A percentile compares a stretch with the other conserved stretches of the same genome.
These are phyloP conservation scores for Ambastaia sidthimunki DNA, from an alignment of 2,797 vertebrate genomes.

Conservation along the genomic window DNA sequence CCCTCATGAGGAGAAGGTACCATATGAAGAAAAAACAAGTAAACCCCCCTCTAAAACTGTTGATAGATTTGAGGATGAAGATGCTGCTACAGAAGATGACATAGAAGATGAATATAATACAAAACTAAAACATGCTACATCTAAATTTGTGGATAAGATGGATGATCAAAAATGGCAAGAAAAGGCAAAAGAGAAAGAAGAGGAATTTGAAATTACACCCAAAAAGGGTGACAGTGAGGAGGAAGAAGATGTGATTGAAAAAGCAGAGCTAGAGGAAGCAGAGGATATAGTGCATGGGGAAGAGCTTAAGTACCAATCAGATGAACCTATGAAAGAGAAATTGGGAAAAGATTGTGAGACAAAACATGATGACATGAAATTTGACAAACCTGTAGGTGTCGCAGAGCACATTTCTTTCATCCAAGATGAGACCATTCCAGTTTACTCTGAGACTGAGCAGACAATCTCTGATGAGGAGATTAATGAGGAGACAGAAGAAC, in stretches of 20 bases:
- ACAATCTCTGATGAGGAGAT: conserved; percentile 98
- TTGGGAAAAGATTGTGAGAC: conserved; percentile 69
- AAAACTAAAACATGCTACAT: conserved; percentile 52
- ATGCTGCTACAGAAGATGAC: conserved; percentile 60
- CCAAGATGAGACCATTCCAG: conserved; percentile 97
- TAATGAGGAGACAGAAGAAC: conserved; percentile 92
- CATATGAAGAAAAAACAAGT: conserved; percentile 56
- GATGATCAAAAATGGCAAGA: conserved; percentile 69
- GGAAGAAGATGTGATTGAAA: conserved; percentile 90
- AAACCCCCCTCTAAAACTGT: conserved; percentile 59
- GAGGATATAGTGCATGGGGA: conserved; percentile 80
- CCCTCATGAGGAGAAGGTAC: conserved; percentile 65
- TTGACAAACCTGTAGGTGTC: conserved; percentile 64
- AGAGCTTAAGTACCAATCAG: conserved; percentile 79
- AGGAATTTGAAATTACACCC: conserved; percentile 73
- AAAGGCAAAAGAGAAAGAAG: conserved; percentile 74
- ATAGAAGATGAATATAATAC: conserved; percentile 64
- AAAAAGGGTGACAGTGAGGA: conserved; percentile 85
- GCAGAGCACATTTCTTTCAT: conserved; percentile 92
- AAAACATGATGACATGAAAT: conserved; percentile 65
- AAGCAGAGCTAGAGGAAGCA: conserved; percentile 91
- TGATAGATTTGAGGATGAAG: conserved; percentile 67
- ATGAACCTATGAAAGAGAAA: conserved; percentile 74
- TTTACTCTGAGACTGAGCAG: conserved; percentile 96
- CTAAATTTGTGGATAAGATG: conserved; percentile 61